Evolutionary conservation across 2,113 vertebrate species (phyloP).

Genomic region (Oriolus oriolus): DNA sequence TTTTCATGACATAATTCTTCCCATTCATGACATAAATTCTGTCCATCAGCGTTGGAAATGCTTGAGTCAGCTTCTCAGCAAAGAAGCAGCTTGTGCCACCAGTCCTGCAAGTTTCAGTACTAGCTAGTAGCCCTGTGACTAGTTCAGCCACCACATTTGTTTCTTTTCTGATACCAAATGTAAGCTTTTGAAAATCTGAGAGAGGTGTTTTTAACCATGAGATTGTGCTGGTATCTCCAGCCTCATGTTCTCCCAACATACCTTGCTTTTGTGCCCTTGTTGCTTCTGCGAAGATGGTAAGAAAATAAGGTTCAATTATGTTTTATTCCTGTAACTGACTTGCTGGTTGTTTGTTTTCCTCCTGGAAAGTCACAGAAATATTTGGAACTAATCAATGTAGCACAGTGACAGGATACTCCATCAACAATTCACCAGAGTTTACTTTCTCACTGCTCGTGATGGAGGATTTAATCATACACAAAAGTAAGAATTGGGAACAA

Average conservation of each 20-base stretch:
- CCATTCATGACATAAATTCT: too few relatives aligned
- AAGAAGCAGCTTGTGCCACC: neutral
- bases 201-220: neutral
- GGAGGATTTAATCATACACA: neutral
- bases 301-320: neutral
- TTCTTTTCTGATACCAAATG: neutral
- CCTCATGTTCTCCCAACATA: neutral
- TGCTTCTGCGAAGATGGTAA: neutral
- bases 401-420: neutral
- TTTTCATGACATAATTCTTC: neutral
- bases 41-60: neutral
- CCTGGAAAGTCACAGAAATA: neutral
- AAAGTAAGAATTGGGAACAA: neutral
- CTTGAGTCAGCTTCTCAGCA: neutral
- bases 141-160: neutral
- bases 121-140: neutral
- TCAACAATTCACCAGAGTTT: neutral
- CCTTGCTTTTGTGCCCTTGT: neutral
- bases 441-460: neutral
- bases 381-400: neutral
- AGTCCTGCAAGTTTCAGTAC: neutral
- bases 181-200: neutral
- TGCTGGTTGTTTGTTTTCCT: neutral
- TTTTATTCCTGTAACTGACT: neutral
- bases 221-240: neutral